Evolutionary conservation across 37 sponge, comb jelly and placozoan species (phyloP).

Genomic region (Mnemiopsis leidyi): DNA sequence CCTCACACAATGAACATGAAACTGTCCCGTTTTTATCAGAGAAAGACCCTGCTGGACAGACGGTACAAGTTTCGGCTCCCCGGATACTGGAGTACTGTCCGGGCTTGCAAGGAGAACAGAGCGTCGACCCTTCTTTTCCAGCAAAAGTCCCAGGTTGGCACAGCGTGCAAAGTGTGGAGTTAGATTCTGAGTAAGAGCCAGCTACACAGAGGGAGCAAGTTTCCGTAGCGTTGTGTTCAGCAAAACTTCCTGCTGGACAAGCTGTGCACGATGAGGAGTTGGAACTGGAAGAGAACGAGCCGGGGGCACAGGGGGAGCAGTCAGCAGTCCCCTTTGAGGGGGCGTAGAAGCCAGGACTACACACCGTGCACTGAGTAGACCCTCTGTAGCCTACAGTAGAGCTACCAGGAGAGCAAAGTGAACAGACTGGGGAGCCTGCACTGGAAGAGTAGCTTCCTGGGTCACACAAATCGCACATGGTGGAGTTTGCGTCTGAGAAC

Average conservation of each 20-base stretch:
- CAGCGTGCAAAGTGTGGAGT: not conserved
- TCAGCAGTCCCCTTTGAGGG: not conserved
- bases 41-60: not conserved
- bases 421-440: not conserved
- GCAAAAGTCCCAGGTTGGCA: not conserved
- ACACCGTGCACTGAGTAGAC: not conserved
- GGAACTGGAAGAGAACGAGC: not conserved
- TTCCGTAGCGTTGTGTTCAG: not conserved
- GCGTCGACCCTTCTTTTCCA: not conserved
- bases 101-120: not conserved
- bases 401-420: not conserved
- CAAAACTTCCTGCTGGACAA: not conserved
- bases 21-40: constrained; percentile 7
- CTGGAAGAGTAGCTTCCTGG: not conserved
- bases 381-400: not conserved
- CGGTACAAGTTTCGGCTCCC: not conserved
- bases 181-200: not conserved
- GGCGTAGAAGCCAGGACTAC: not conserved
- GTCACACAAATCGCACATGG: constrained; percentile 9
- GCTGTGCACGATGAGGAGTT: not conserved
- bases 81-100: not conserved
- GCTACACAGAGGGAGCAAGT: not conserved
- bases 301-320: not conserved
- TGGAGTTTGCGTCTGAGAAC: not conserved
- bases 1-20: not conserved